A percentile compares a stretch with the other conserved stretches of the same genome.
Conservation (phyloP, 2,888 invertebrate species). For the Blomia tropicalis region DNA sequence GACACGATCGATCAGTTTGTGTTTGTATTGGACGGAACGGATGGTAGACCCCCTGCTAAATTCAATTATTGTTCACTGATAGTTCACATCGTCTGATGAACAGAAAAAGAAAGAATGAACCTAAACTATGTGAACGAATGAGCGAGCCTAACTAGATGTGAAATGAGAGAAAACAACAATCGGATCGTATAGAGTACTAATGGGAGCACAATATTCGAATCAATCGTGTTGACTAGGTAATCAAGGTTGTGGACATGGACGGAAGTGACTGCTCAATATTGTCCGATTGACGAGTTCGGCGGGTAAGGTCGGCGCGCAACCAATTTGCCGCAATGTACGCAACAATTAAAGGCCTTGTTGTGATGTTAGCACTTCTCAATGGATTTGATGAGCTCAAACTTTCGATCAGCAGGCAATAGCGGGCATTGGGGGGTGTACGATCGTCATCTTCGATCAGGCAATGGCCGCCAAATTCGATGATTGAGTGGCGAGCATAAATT, state of each 20-base stretch:
- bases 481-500: background rate
- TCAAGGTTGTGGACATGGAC: too few species aligned
- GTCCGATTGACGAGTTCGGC: background rate
- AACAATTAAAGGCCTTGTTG: constrained; percentile 13
- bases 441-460: too few species aligned
- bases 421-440: too few species aligned
- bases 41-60: constrained; percentile 11
- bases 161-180: too few species aligned
- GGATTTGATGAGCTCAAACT: constrained; percentile 1
- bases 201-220: too few species aligned
- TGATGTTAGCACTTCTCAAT: constrained; percentile 7
- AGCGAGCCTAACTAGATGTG: too few species aligned
- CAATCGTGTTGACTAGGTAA: too few species aligned
- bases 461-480: constrained; percentile 11
- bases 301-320: background rate
- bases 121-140: too few species aligned
- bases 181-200: too few species aligned
- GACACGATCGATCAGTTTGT: constrained; percentile 10
- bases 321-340: constrained; percentile 7
- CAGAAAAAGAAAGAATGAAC: too few species aligned
- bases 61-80: constrained; percentile 8
- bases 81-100: background rate
- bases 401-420: background rate
- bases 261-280: background rate
- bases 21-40: constrained; percentile 1